Base-by-base conservation (phyloP, 2,797 vertebrate species). In the Chrosomus eos region DNA sequence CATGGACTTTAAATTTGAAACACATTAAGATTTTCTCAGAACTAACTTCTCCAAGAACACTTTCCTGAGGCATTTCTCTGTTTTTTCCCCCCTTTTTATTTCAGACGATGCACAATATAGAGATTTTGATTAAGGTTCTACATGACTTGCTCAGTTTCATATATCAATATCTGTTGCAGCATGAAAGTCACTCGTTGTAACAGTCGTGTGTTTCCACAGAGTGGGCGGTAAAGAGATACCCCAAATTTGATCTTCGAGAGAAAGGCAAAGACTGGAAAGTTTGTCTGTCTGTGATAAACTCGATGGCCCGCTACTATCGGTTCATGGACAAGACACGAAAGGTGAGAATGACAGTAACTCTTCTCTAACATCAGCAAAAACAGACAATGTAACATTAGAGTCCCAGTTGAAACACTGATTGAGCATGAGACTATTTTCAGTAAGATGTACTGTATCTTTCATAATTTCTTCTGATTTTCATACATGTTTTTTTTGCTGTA, bases 261-360 rank as follows among this genome's bases (percentile, higher is more conserved):
- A 72, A 58, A 88, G 95, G 96, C 84, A 95, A 91, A 91, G 94
- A 95, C 87, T 96, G 95, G 96, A 94, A 92, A 90, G 88, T 87
- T 0, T 96, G 95, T 82, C 77, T 94, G 40, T 83, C 91, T 38
- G 88, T 90, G 21, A 88, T 91, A 74, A 91, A 90, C 64, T 88
- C 88, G 53, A 90, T 87, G 2, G 84, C 89, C 45, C 88, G 90
- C 38, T 88, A 90, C 71, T 58, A 90, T 72, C 89, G 90, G 18
- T 88, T 90, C 45, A 89, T 89, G 87, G 82, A 85, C 78, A 90
- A 84, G 78, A 90, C 85, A 64, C 78, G 80, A 8, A 86, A 71
- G 85, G 90, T 90, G 14, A 85, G 86, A 36, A 23, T 33, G 14
- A 8, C 3, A 67, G 31, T 10, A 45, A 31, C 23, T 31, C 26